Base-by-base conservation (phyloP, 2,888 invertebrate genomes). In the Autographa gamma region DNA sequence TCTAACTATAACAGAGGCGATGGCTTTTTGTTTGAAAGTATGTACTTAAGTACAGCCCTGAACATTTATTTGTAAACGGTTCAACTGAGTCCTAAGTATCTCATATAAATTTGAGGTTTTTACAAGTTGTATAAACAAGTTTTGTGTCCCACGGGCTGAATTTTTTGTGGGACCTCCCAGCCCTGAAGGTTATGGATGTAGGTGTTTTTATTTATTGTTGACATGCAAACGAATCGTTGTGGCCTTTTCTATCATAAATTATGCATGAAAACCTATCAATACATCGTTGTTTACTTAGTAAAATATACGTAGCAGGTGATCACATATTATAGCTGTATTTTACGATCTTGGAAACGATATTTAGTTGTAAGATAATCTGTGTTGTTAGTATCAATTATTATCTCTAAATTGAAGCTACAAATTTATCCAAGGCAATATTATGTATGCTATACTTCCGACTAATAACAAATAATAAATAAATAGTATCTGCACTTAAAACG, bases 181-280 rank as follows among this genome's bases (percentile, higher is more conserved):
- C 81, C 80, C 73, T 66, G 77, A 72, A 77, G 71, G 81, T 81
- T 82, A 81, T 76, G 63, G 78, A 83, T 78, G 79, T 81, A 79
- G 81, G 83, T 79, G 71, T 74, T 76, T 84, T 80, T 82, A 87
- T 88, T 86, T 87, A 86, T 85, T 83, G 82, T 80, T 81, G 83
- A 82, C 81, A 76, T 72, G 69, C 69, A 61, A 76, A 75, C 74
- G 76, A 76, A 80, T 71, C 77, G 64, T 56, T 76, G 66, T 58
- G 73, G 68, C 69, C 69, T 64, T 78, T 80, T 79, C 66, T 73
- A 76, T 63, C 76, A 80, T 76, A 77, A 73, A 77, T 77, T 74
- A 77, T 77, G 76, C 75, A 79, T 80, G 79, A 79, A 74, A 61
- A 56, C n/a, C 31, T 63, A 59, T 31, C 14, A 60, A 14, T 25